Evolutionary conservation across 2,113 vertebrate genomes (phyloP), one percentile per base, ranked within the genome.

Genomic region (Axis porcinus): DNA sequence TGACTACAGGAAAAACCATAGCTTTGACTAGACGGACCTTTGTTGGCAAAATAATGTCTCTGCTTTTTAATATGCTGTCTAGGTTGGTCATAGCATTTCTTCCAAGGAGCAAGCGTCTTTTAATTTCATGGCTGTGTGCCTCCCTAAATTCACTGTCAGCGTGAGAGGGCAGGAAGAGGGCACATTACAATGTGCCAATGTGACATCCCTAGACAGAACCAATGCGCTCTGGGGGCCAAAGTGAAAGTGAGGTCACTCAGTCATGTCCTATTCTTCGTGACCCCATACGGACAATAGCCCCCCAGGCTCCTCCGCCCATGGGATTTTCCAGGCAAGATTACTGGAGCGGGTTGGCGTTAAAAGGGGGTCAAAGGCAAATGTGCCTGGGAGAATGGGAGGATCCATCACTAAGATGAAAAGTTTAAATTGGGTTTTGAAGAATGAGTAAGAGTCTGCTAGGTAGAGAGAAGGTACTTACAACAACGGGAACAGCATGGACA

Each of bases 211-310:
- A 70, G 25, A 4, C 14, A 25, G 30, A 23, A n/a, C 14, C 62
- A 64, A 23, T 9, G 33, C 5, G 4, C 21, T 16, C 2, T 30
- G 3, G 21, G 47, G 25, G 2, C 5, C 15, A 1, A n/a, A 40
- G 67, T 70, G 67, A 70, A 70, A 70, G 67, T 70, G n/a, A 40
- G 19, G n/a, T 23, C 67, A 70, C n/a, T 70, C 19, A 40, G 67
- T 70, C 5, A 0, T 70, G 67, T 23, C 67, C 19, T 70, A 40
- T 40, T 70, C n/a, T 70, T 40, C 23, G 67, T 23, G 19, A 40
- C 67, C 19, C n/a, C n/a, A 40, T 23, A n/a, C n/a, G n/a, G 67
- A 70, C 19, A 70, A 6, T 13, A 70, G n/a, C 10, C 19, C n/a
- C 67, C n/a, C 4, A 40, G n/a, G 67, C 67, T 70, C n/a, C 67